Evolutionary conservation across 2,113 vertebrate species (phyloP), one percentile per base, ranked within the genome.

Genomic region (Saccopteryx bilineata): DNA sequence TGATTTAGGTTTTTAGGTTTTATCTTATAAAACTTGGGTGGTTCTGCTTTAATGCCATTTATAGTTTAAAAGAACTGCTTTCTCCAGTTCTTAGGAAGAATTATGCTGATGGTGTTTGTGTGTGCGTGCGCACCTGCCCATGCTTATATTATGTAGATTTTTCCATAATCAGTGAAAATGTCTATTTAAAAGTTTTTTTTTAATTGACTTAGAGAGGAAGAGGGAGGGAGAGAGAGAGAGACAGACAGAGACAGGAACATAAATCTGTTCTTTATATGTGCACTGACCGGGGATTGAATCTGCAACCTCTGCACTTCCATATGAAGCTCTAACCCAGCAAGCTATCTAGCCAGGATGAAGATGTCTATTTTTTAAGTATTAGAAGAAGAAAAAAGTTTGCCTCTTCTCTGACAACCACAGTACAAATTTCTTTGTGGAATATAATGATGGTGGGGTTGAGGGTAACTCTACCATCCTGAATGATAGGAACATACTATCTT

Each of bases 1-100:
- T 92, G 48, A 46, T 92, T 90, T 69, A 79, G 19, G 48, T 86
- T 88, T 92, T 90, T 69, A 79, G 19, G 48, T 86, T 88, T 96
- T 76, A 63, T 75, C 21, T 50, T 69, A 9, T 79, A 90, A 79
- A 90, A 86, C 58, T 87, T 75, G 83, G n/a, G 23, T 90, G 60
- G 8, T 66, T 84, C 91, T 80, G 66, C 63, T 96, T 79, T 58
- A 83, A 9, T 85, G 52, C 50, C 2, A 28, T 87, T 94, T 76
- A 48, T 28, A 90, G n/a, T 23, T 72, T 56, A 76, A 87, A 79
- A 88, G 28, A 61, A 58, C 19, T 50, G 3, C 65, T 93, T 92
- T 74, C 21, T 87, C 13, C 2, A 50, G 21, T 95, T 4, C 5
- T 19, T 94, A 58, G 86, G 48, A 90, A 74, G 2, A 61, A 85